These are phyloP conservation scores for Lytechinus pictus DNA, from an alignment of 35 echinoderm and acorn worm species.

Conservation along the genomic window DNA sequence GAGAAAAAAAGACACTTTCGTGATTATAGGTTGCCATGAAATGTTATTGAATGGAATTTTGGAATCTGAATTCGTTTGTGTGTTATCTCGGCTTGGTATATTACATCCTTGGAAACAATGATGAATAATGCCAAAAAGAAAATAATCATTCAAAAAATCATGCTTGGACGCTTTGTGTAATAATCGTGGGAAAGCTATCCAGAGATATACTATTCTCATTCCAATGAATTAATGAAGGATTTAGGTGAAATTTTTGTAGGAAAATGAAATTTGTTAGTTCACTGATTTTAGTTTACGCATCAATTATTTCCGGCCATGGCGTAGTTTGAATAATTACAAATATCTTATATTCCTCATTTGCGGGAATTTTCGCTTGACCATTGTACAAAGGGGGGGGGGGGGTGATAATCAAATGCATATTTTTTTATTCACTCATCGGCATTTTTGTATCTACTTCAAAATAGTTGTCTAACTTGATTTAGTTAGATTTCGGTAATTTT, in stretches of 20 bases:
- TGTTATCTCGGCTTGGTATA: background rate
- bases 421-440: background rate
- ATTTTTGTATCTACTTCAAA: too few species aligned
- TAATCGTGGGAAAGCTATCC: background rate
- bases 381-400: background rate
- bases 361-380: background rate
- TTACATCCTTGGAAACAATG: background rate
- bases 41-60: conserved; percentile 6
- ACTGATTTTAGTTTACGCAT: background rate
- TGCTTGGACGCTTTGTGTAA: conserved; percentile 4
- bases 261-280: conserved; percentile 14
- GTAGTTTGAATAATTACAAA: background rate
- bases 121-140: background rate
- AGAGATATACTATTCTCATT: background rate
- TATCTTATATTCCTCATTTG: background rate
- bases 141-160: background rate
- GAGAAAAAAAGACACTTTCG: background rate
- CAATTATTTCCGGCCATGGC: background rate
- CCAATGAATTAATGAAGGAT: background rate
- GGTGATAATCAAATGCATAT: background rate
- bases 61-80: background rate
- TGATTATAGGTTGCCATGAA: background rate
- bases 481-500: too few species aligned
- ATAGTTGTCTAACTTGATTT: too few species aligned
- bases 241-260: background rate